Evolutionary conservation across 2,888 invertebrate species (phyloP).

Genomic region (Lasioglossum villosulum): DNA sequence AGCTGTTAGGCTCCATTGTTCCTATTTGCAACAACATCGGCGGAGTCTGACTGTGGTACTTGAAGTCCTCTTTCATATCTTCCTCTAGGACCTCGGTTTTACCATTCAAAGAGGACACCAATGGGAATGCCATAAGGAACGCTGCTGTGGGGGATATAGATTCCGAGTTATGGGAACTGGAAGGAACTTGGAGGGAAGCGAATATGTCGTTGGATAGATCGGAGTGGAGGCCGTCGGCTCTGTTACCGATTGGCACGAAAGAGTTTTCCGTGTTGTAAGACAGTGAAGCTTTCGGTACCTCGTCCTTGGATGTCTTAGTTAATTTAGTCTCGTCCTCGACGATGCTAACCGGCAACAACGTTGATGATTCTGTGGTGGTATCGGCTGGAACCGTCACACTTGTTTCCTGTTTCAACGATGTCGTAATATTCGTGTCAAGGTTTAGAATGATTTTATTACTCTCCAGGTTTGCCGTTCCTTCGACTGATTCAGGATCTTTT

Average conservation of each 20-base stretch:
- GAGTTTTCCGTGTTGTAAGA: constrained; percentile 80
- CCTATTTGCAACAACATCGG: constrained; percentile 83
- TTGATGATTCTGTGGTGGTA: constrained; percentile 44
- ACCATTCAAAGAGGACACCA: constrained; percentile 88
- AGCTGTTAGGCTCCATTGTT: constrained; percentile 82
- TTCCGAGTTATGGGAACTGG: constrained; percentile 86
- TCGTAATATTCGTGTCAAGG: constrained; percentile 82
- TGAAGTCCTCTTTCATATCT: constrained; percentile 85
- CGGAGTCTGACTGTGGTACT: constrained; percentile 83
- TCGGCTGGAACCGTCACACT: constrained; percentile 38
- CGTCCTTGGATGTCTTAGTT: constrained; percentile 71
- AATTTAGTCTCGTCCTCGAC: constrained; percentile 66
- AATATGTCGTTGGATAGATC: constrained; percentile 88
- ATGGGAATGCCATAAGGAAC: constrained; percentile 90
- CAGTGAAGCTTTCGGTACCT: constrained; percentile 71
- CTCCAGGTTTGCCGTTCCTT: constrained; percentile 58
- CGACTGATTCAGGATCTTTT: constrained; percentile 69
- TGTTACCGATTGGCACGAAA: constrained; percentile 81
- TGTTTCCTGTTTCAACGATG: constrained; percentile 80
- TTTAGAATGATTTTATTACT: constrained; percentile 80
- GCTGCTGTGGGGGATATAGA: constrained; percentile 91
- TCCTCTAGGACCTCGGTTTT: constrained; percentile 86
- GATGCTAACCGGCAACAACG: constrained; percentile 46
- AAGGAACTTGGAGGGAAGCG: constrained; percentile 87
- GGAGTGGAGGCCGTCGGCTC: constrained; percentile 83